These are phyloP conservation scores for Lutraria lutraria DNA, from an alignment of 2,888 invertebrate species.

Conservation along the genomic window DNA sequence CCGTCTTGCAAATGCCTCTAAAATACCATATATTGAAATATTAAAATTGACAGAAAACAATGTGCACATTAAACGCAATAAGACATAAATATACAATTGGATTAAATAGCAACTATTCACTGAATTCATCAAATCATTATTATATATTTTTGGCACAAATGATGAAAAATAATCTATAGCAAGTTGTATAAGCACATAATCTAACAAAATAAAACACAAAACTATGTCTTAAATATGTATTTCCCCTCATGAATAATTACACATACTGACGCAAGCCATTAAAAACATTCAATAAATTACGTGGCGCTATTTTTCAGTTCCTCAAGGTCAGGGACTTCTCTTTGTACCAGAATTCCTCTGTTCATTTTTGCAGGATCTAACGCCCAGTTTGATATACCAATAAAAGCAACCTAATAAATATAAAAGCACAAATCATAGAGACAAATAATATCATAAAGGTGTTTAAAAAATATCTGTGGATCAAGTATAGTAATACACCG, in stretches of 20 bases:
- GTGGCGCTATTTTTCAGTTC: slow-evolving; percentile 57
- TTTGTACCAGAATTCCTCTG: slow-evolving; percentile 82
- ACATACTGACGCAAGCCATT: no score
- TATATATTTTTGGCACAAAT: no score
- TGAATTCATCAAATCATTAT: no score
- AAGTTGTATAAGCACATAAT: no score
- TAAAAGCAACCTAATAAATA: slow-evolving; percentile 80
- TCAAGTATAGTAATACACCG: no score
- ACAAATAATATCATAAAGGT: neutral
- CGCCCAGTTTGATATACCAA: slow-evolving; percentile 86
- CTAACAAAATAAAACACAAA: no score
- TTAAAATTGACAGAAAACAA: neutral
- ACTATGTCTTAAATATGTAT: no score
- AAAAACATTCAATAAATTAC: neutral
- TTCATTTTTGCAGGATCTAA: slow-evolving; percentile 86
- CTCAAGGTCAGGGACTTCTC: slow-evolving; percentile 62
- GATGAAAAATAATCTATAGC: no score
- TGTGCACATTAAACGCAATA: neutral
- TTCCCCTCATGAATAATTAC: no score
- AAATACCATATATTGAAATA: neutral
- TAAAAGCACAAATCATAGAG: neutral
- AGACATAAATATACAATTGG: no score
- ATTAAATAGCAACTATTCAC: no score
- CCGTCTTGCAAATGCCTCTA: slow-evolving; percentile 60
- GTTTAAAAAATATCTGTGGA: neutral